These are phyloP conservation scores for Drosophila aldrichi DNA, from an alignment of 2,888 invertebrate species.

Conservation along the genomic window DNA sequence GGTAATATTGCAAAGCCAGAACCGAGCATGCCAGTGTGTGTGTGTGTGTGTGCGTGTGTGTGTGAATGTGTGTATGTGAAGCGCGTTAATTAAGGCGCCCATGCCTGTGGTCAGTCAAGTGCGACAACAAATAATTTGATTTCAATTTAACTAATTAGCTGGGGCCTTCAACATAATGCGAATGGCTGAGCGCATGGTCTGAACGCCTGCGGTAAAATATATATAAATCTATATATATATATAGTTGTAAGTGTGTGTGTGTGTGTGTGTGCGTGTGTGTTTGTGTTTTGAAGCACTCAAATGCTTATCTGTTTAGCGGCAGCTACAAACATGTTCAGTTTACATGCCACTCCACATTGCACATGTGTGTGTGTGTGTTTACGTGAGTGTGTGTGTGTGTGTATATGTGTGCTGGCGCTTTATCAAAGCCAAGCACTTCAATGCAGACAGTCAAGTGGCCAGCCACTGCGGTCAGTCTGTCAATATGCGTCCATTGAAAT, in stretches of 20 bases:
- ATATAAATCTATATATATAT: not conserved
- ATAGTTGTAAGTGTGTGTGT: not conserved
- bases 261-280: constrained; percentile 7
- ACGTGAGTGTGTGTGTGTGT: constrained; percentile 7
- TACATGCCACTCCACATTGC: constrained; percentile 29
- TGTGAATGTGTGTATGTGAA: constrained; percentile 19
- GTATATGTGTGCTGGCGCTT: constrained; percentile 40
- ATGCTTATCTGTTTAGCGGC: constrained; percentile 72
- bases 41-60: not conserved
- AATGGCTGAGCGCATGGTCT: constrained; percentile 42
- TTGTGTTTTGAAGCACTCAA: constrained; percentile 50
- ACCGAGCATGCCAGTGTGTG: not conserved
- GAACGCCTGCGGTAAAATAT: constrained; percentile 17
- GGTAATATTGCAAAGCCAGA: constrained; percentile 34
- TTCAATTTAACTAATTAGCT: constrained; percentile 84
- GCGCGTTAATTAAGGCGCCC: constrained; percentile 80
- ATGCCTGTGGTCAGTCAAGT: constrained; percentile 80
- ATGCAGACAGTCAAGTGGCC: constrained; percentile 73
- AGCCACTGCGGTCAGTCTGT: constrained; percentile 70
- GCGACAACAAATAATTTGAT: constrained; percentile 84
- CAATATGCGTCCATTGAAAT: constrained; percentile 68
- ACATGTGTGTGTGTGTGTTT: constrained; percentile 7
- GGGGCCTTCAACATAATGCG: constrained; percentile 72
- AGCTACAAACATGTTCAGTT: constrained; percentile 59
- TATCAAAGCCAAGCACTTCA: constrained; percentile 72